These are phyloP conservation scores for Hyles vespertilio DNA, from an alignment of 1,140 invertebrate genomes.

Conservation along the genomic window DNA sequence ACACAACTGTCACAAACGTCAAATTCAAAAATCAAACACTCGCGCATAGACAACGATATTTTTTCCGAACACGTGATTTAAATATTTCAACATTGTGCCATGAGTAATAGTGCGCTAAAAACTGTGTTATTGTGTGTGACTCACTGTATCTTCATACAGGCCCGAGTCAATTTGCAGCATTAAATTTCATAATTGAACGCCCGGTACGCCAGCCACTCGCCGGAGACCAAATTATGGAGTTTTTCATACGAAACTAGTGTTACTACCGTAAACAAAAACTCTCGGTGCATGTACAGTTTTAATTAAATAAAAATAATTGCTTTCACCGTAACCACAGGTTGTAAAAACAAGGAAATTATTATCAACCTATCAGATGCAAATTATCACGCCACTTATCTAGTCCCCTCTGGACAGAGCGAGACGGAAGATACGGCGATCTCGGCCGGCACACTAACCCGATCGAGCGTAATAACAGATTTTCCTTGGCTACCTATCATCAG, in stretches of 20 bases:
- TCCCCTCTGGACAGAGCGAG: conserved; percentile 46
- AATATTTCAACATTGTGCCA: conserved; percentile 12
- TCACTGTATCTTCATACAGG: conserved; percentile 40
- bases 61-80: conserved; percentile 19
- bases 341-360: conserved; percentile 60
- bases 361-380: conserved; percentile 68
- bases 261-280: too few species aligned
- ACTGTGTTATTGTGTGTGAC: conserved; percentile 31
- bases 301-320: conserved; percentile 20
- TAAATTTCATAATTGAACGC: conserved; percentile 47
- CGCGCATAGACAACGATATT: conserved; percentile 11
- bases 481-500: conserved; percentile 41
- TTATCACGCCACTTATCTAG: conserved; percentile 49
- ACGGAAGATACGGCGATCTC: conserved; percentile 34
- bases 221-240: too few species aligned
- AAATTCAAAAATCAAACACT: conserved; percentile 10
- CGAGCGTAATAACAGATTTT: conserved; percentile 35
- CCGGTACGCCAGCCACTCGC: conserved; percentile 17
- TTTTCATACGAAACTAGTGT: too few species aligned
- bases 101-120: conserved; percentile 7
- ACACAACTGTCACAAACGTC: conserved; percentile 32
- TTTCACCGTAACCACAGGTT: conserved; percentile 51
- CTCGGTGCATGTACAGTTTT: not conserved
- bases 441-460: conserved; percentile 57
- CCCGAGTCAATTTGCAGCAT: conserved; percentile 48